Conservation (phyloP, 1,140 invertebrate species). For the Chelonus insularis region DNA sequence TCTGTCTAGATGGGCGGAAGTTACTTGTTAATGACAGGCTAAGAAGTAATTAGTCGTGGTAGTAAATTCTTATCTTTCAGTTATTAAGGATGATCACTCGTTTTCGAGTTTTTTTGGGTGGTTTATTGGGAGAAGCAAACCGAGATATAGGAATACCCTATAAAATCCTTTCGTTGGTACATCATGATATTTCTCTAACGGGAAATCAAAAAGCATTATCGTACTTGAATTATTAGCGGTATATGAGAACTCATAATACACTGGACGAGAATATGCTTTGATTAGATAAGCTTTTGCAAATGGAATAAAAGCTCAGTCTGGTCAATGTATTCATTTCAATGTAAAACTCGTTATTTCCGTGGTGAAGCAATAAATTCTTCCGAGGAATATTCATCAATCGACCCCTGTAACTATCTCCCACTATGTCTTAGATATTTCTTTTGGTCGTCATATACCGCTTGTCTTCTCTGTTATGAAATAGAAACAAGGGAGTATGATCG, state of each 20-base stretch:
- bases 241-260: conserved; percentile 11
- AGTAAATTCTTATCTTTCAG: neutral
- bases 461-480: neutral
- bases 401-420: too few relatives aligned
- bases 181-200: neutral
- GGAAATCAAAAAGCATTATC: conserved; percentile 22
- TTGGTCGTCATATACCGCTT: neutral
- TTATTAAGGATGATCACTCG: too few relatives aligned
- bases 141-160: too few relatives aligned
- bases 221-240: conserved; percentile 25
- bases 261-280: conserved; percentile 5
- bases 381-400: neutral
- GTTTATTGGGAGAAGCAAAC: too few relatives aligned
- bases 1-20: neutral
- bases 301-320: conserved; percentile 7
- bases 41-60: neutral
- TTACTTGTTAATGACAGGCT: too few relatives aligned
- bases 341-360: neutral
- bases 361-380: neutral
- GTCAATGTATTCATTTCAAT: conserved; percentile 1
- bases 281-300: conserved; percentile 9
- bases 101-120: too few relatives aligned
- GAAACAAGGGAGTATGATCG: neutral
- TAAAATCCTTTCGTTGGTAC: neutral
- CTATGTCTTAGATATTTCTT: too few relatives aligned